phyloP scores from a whole-genome alignment of 1,140 invertebrate species.

The Drosophila suzukii region DNA sequence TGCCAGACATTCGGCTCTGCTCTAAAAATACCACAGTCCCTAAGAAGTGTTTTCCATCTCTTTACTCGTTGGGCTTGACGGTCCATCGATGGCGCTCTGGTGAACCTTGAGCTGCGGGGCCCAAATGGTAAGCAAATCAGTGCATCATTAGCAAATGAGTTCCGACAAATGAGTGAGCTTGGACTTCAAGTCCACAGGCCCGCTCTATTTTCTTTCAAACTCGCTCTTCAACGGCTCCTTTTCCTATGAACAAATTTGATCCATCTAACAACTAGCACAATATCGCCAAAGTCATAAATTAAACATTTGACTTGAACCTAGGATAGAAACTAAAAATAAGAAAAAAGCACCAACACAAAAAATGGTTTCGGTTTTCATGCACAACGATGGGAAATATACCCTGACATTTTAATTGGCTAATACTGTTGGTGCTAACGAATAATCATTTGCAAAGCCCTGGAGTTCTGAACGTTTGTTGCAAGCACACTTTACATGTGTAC shows the following conservation, averaged over 20 bases:
- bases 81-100: constrained; percentile 33
- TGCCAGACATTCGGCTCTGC: constrained; percentile 29
- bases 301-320: constrained; percentile 63
- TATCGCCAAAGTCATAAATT: constrained; percentile 83
- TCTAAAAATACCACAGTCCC: constrained; percentile 58
- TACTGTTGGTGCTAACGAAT: background rate
- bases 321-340: constrained; percentile 4
- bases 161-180: constrained; percentile 19
- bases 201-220: background rate
- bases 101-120: constrained; percentile 6
- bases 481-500: background rate
- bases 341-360: background rate
- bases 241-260: constrained; percentile 17
- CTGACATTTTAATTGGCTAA: background rate
- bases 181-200: background rate
- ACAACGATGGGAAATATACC: constrained; percentile 1
- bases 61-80: constrained; percentile 24
- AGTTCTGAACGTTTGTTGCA: background rate
- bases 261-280: constrained; percentile 36
- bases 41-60: constrained; percentile 6
- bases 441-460: background rate
- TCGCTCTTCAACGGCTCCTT: background rate
- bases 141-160: constrained; percentile 78
- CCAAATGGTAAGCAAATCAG: constrained; percentile 60
- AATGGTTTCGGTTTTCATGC: background rate